phyloP scores from a whole-genome alignment of 2,797 vertebrate species.

The Falco berigora region DNA sequence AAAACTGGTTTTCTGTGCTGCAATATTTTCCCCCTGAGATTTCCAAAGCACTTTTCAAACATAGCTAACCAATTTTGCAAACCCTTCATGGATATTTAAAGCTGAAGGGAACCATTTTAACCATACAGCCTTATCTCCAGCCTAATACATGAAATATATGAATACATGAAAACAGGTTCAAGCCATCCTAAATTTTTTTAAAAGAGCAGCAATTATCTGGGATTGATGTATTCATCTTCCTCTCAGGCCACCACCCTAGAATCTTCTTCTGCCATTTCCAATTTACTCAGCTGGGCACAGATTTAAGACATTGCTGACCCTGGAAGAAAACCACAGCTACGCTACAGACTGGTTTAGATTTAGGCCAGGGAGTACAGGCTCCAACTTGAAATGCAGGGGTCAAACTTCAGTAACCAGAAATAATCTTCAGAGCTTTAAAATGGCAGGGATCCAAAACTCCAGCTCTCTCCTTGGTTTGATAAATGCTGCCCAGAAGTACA shows the following conservation, averaged over 20 bases:
- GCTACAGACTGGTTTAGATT: constrained; percentile 32
- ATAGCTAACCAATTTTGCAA: not conserved
- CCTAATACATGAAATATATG: not conserved
- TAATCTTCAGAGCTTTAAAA: constrained; percentile 24
- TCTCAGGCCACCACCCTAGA: not conserved
- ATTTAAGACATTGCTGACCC: constrained; percentile 58
- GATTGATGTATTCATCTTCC: constrained; percentile 19
- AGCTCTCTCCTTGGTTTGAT: not conserved
- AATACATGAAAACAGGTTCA: not conserved
- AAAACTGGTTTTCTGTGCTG: not conserved
- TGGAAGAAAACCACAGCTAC: constrained; percentile 27
- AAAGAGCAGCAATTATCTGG: constrained; percentile 7
- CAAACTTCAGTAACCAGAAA: constrained; percentile 44
- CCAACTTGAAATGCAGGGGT: constrained; percentile 24
- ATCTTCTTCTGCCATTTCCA: constrained; percentile 52
- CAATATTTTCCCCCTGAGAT: not conserved
- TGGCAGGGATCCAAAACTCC: constrained; percentile 29
- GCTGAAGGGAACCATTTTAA: not conserved
- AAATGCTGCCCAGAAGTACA: not conserved
- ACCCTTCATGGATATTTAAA: not conserved
- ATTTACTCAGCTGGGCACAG: constrained; percentile 26
- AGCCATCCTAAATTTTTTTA: not conserved
- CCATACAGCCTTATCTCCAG: not conserved
- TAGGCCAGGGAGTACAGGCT: constrained; percentile 8
- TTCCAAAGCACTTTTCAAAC: not conserved